Percentiles rank a stretch among this genome's conserved stretches.
phyloP scores from a whole-genome alignment of 2,888 invertebrate genomes.

The Thereva unica region DNA sequence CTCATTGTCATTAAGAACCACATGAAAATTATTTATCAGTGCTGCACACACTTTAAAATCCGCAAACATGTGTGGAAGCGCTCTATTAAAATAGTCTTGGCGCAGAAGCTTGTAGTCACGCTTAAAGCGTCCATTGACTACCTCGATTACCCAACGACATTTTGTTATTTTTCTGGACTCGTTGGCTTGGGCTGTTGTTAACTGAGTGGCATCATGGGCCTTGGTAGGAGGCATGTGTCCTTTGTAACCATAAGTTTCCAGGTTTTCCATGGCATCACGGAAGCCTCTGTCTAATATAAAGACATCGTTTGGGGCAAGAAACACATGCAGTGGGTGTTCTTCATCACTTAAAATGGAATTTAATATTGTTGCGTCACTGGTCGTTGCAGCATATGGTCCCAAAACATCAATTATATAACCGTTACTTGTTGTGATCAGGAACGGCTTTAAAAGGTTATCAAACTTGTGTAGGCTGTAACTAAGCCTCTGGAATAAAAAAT shows the following conservation, averaged over 20 bases:
- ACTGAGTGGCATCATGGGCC: background rate
- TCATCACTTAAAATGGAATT: background rate
- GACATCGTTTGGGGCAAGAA: background rate
- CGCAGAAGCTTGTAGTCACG: no score
- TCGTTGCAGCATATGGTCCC: background rate
- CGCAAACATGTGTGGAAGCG: background rate
- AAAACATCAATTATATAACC: constrained; percentile 3
- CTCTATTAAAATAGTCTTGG: constrained; percentile 11
- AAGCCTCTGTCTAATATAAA: background rate
- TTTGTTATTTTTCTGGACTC: background rate
- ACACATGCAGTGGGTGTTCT: background rate
- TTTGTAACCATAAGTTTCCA: background rate
- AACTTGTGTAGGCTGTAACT: background rate
- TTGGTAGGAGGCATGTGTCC: background rate
- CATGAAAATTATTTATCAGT: background rate
- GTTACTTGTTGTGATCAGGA: background rate
- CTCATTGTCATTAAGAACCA: background rate
- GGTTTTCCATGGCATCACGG: background rate
- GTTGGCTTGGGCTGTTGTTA: background rate
- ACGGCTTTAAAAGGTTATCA: background rate
- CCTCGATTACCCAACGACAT: constrained; percentile 6
- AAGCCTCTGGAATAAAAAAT: no score
- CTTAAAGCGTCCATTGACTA: background rate
- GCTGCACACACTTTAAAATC: background rate
- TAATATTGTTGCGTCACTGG: background rate